phyloP scores from a whole-genome alignment of 2,113 vertebrate species.

The Smithornis capensis region DNA sequence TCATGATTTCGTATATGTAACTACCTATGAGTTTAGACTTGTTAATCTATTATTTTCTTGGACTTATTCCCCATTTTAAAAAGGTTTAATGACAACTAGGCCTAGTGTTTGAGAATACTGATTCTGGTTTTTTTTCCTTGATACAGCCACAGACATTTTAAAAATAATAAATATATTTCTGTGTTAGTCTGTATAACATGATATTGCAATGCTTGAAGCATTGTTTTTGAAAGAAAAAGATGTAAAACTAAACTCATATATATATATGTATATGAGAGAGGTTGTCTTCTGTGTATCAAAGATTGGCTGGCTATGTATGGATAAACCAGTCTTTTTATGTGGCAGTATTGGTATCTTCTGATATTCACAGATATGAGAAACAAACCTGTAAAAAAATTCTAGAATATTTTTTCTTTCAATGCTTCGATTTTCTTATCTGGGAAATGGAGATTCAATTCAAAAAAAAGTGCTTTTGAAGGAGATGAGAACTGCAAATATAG shows the following conservation, averaged over 20 bases:
- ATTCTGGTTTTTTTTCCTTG: not conserved
- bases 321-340: not conserved
- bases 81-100: not conserved
- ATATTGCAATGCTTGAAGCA: not conserved
- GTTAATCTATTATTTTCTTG: not conserved
- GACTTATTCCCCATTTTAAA: not conserved
- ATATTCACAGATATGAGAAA: not conserved
- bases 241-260: not conserved
- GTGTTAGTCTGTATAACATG: rapidly evolving
- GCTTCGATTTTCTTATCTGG: not conserved
- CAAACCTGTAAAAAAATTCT: not conserved
- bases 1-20: not conserved
- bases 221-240: not conserved
- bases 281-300: not conserved
- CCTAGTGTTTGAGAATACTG: not conserved
- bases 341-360: not conserved
- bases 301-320: rapidly evolving
- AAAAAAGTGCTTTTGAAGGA: not conserved
- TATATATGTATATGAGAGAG: not conserved
- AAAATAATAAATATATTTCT: not conserved
- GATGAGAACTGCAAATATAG: not conserved
- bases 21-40: not conserved
- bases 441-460: not conserved
- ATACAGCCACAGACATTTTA: not conserved
- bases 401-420: not conserved